A percentile compares a stretch with the other conserved stretches of the same genome.
These are phyloP conservation scores for Bemisia tabaci DNA, from an alignment of 1,140 invertebrate species.

Conservation along the genomic window DNA sequence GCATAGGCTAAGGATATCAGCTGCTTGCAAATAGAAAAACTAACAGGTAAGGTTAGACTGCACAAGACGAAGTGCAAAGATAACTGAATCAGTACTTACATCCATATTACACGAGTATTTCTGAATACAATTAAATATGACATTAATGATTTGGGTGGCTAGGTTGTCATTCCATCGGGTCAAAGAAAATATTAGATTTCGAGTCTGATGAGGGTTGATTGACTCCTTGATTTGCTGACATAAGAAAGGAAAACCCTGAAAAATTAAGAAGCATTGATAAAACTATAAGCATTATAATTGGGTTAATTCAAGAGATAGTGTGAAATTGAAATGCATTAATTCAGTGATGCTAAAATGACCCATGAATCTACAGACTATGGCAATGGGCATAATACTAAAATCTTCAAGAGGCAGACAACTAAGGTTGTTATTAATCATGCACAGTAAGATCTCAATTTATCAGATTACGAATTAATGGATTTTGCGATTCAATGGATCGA, in stretches of 20 bases:
- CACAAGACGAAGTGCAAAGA: no score
- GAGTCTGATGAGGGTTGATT: slow-evolving; percentile 80
- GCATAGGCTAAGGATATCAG: no score
- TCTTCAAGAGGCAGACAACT: no score
- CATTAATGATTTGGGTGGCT: slow-evolving; percentile 68
- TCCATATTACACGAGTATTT: slow-evolving; percentile 55
- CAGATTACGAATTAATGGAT: no score
- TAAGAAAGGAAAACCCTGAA: slow-evolving; percentile 76
- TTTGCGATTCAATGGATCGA: no score
- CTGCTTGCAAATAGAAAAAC: no score
- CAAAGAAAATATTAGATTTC: slow-evolving; percentile 80
- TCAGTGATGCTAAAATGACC: not conserved
- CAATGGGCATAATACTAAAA: not conserved
- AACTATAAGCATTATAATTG: no score
- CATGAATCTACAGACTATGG: not conserved
- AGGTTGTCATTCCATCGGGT: slow-evolving; percentile 79
- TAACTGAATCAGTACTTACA: slow-evolving; percentile 39
- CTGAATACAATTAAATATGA: slow-evolving; percentile 79
- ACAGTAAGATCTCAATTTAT: no score
- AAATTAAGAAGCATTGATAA: slow-evolving; percentile 23
- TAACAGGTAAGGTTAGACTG: no score
- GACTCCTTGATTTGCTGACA: slow-evolving; percentile 88
- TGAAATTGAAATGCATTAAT: not conserved
- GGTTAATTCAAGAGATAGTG: not conserved
- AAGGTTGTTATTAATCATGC: no score